These are phyloP conservation scores for Aselliscus stoliczkanus DNA, from an alignment of 2,797 vertebrate species.

Conservation along the genomic window DNA sequence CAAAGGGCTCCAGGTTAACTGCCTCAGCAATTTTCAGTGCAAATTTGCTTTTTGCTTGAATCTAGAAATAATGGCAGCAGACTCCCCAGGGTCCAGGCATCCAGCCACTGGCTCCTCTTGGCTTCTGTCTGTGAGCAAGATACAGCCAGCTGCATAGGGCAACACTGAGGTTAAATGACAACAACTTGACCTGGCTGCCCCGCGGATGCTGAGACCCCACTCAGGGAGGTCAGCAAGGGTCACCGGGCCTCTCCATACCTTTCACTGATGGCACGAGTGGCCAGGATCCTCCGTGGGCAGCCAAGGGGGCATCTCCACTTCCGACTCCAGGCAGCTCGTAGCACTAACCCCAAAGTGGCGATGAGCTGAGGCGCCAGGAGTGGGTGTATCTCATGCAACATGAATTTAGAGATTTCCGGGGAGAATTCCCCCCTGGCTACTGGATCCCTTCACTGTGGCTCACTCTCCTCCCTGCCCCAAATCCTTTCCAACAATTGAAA, in stretches of 20 bases:
- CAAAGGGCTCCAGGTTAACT: not conserved
- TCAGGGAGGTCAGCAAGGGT: not conserved
- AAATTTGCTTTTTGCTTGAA: constrained; percentile 16
- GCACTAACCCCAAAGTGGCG: fast-evolving
- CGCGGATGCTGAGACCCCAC: not conserved
- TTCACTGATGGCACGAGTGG: fast-evolving
- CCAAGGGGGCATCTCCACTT: not conserved
- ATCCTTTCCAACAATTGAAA: too few relatives aligned
- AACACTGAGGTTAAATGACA: not conserved
- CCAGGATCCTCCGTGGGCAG: not conserved
- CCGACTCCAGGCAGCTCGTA: not conserved
- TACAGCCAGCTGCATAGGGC: not conserved
- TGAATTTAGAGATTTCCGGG: not conserved
- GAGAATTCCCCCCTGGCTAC: not conserved
- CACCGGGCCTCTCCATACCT: not conserved
- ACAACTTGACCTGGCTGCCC: not conserved
- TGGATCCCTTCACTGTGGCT: fast-evolving
- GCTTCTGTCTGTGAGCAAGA: not conserved
- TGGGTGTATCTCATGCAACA: fast-evolving
- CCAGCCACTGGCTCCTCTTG: constrained; percentile 22
- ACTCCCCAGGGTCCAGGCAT: constrained; percentile 18
- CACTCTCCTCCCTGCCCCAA: not conserved
- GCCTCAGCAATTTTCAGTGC: constrained; percentile 48
- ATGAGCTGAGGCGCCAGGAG: too few relatives aligned
- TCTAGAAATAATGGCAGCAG: constrained; percentile 43